Conservation (phyloP, 1,140 invertebrate genomes). For the Trinorchestia longiramus region DNA sequence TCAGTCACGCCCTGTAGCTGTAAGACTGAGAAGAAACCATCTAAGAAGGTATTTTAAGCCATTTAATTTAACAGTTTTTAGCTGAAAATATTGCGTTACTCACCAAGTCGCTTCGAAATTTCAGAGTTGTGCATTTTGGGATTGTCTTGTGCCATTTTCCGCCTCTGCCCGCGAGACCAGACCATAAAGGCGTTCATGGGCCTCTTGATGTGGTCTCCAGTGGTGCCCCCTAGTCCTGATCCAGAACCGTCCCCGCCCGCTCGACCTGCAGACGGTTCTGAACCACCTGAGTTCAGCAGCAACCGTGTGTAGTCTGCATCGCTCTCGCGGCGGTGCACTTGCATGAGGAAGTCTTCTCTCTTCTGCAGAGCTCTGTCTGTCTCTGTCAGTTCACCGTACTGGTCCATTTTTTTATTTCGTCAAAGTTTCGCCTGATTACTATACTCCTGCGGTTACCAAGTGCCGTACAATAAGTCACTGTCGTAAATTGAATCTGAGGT, state of each 20-base stretch:
- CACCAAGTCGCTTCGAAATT: conserved; percentile 89
- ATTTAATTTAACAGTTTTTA: too few relatives aligned
- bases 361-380: background rate
- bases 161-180: conserved; percentile 87
- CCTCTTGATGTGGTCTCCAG: conserved; percentile 74
- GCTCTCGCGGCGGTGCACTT: background rate
- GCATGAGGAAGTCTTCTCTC: background rate
- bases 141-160: conserved; percentile 99
- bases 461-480: too few relatives aligned
- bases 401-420: background rate
- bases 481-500: too few relatives aligned
- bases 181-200: conserved; percentile 83
- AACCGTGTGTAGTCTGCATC: background rate
- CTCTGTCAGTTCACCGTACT: background rate
- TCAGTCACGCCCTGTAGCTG: too few relatives aligned
- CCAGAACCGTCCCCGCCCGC: background rate
- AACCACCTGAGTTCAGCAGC: background rate
- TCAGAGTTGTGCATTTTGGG: conserved; percentile 98
- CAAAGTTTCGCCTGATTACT: background rate
- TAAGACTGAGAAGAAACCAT: too few relatives aligned
- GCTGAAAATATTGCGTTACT: background rate
- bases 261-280: background rate
- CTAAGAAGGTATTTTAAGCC: too few relatives aligned
- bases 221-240: background rate
- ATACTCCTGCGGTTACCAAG: background rate